Percentiles rank a stretch among this genome's conserved stretches.
Conservation (phyloP, 37 sponge, comb jelly and placozoan species). For the Cladorhizidae sp. region DNA sequence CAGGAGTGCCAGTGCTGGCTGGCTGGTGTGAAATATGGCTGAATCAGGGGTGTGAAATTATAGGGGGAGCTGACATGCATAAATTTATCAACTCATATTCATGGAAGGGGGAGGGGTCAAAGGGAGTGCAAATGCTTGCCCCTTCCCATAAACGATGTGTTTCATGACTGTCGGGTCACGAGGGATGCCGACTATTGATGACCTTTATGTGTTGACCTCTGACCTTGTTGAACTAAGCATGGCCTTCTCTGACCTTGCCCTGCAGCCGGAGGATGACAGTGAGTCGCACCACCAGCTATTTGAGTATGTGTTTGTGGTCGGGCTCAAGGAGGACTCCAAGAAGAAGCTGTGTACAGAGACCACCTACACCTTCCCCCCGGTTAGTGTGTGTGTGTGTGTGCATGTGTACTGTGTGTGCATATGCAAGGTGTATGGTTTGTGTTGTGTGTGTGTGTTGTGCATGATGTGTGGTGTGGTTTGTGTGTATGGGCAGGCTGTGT, state of each 20-base stretch:
- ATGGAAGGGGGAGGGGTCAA: too few relatives aligned
- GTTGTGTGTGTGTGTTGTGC: constrained; percentile 28
- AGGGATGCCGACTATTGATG: background rate
- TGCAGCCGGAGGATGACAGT: constrained; percentile 16
- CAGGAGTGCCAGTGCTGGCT: too few relatives aligned
- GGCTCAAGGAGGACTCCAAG: constrained; percentile 41
- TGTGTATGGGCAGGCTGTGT: constrained; percentile 11
- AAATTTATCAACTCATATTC: too few relatives aligned
- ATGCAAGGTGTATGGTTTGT: too few relatives aligned
- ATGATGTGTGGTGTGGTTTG: background rate
- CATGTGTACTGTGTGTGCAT: background rate
- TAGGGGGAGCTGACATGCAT: too few relatives aligned
- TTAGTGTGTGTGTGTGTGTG: too few relatives aligned
- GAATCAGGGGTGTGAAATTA: too few relatives aligned
- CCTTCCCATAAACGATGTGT: too few relatives aligned
- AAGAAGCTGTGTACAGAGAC: constrained; percentile 39
- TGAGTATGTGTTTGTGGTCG: constrained; percentile 83
- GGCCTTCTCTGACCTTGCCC: background rate
- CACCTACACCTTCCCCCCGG: constrained; percentile 73
- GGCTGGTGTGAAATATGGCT: too few relatives aligned
- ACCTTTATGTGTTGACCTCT: background rate
- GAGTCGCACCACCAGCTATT: constrained; percentile 75
- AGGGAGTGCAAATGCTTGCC: too few relatives aligned
- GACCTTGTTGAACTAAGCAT: background rate
- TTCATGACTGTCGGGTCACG: too few relatives aligned